Evolutionary conservation across 2,888 invertebrate species (phyloP).

Genomic region (Copidosoma aretas): DNA sequence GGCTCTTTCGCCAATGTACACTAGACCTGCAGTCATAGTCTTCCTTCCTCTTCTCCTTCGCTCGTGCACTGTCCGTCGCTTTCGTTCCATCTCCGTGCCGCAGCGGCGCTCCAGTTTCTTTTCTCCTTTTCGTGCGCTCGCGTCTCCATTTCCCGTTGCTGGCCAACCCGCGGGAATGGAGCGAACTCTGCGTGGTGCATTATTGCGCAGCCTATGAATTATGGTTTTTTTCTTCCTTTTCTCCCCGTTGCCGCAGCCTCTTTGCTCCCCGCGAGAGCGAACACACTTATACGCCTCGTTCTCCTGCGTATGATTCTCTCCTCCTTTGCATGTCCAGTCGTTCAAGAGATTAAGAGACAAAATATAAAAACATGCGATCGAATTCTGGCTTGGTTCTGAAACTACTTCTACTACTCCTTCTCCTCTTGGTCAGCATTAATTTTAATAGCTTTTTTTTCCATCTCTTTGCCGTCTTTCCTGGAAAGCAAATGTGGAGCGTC

Average conservation of each 20-base stretch:
- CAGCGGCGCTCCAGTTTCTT: not conserved
- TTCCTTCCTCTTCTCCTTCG: too few species aligned
- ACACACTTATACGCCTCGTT: constrained; percentile 2
- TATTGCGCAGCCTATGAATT: not conserved
- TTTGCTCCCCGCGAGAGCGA: not conserved
- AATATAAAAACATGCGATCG: too few species aligned
- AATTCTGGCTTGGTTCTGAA: too few species aligned
- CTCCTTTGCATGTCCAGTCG: not conserved
- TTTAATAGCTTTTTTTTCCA: too few species aligned
- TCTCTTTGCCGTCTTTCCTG: too few species aligned
- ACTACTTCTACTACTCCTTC: too few species aligned
- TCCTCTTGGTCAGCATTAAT: too few species aligned
- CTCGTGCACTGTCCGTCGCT: constrained; percentile 1
- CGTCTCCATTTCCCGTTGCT: not conserved
- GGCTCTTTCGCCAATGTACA: constrained; percentile 1
- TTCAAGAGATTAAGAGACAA: constrained; percentile 4
- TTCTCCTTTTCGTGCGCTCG: not conserved
- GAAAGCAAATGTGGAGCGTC: too few species aligned
- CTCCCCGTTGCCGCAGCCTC: too few species aligned
- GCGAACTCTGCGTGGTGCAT: too few species aligned
- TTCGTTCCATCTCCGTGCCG: not conserved
- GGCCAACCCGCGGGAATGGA: constrained; percentile 4
- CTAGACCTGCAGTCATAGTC: too few species aligned
- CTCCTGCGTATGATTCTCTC: not conserved
- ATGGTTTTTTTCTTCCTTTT: not conserved